These are phyloP conservation scores for Zonotrichia leucophrys DNA, from an alignment of 2,113 vertebrate species.

Conservation along the genomic window DNA sequence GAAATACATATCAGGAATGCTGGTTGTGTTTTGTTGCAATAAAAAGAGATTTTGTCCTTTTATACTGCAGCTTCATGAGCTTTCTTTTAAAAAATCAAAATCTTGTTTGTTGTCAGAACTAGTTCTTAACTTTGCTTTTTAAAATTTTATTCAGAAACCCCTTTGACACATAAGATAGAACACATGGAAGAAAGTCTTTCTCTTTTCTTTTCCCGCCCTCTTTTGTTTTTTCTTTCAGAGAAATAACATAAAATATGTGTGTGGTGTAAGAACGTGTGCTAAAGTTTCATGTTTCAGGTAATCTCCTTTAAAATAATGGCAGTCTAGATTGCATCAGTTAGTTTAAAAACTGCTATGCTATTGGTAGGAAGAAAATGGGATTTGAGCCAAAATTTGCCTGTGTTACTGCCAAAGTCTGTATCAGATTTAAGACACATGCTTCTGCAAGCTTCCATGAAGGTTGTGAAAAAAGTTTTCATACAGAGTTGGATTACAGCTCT, in stretches of 20 bases:
- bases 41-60: slow-evolving; percentile 9
- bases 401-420: slow-evolving; percentile 85
- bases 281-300: slow-evolving; percentile 79
- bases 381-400: slow-evolving; percentile 75
- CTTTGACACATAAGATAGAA: not conserved
- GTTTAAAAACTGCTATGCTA: slow-evolving; percentile 69
- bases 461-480: slow-evolving; percentile 78
- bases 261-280: slow-evolving; percentile 30
- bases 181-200: not conserved
- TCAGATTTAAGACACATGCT: slow-evolving; percentile 96
- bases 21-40: not conserved
- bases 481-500: slow-evolving; percentile 72
- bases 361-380: slow-evolving; percentile 76
- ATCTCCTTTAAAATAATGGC: slow-evolving; percentile 69
- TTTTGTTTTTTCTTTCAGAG: not conserved
- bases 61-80: not conserved
- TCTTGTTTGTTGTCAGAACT: not conserved
- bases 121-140: not conserved
- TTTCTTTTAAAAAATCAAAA: not conserved
- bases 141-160: not conserved
- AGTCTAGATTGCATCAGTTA: slow-evolving; percentile 62
- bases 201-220: not conserved
- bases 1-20: not conserved
- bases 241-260: slow-evolving; percentile 10
- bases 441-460: slow-evolving; percentile 74